These are phyloP conservation scores for Lemur catta DNA, from an alignment of 2,797 vertebrate genomes.

Conservation along the genomic window DNA sequence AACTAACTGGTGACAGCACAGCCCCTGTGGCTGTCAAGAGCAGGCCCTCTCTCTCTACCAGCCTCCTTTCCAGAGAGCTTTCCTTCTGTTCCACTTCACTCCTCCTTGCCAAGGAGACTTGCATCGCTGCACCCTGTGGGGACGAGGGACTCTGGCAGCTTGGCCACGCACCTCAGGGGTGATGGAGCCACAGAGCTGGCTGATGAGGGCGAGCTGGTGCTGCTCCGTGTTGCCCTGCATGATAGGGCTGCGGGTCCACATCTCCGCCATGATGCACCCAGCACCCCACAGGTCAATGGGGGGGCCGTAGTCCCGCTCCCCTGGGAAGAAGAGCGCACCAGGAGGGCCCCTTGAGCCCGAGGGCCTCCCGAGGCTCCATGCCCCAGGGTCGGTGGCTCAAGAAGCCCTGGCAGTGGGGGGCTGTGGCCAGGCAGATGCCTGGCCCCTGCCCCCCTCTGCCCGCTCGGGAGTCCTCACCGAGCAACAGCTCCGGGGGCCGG, in stretches of 20 bases:
- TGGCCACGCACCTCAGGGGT: slow-evolving; percentile 90
- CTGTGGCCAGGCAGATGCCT: not conserved
- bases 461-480: slow-evolving; percentile 86
- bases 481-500: slow-evolving; percentile 94
- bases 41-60: not conserved
- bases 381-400: slow-evolving; percentile 29
- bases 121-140: not conserved
- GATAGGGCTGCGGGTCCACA: slow-evolving; percentile 99
- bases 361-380: not conserved
- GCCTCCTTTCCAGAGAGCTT: not conserved
- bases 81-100: not conserved
- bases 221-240: slow-evolving; percentile 99
- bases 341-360: slow-evolving; percentile 44
- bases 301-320: slow-evolving; percentile 97
- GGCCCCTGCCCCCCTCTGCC: slow-evolving; percentile 38
- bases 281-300: slow-evolving; percentile 98
- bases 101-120: not conserved
- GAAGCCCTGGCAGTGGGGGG: slow-evolving; percentile 28
- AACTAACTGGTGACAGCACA: rapidly evolving
- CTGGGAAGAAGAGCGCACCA: slow-evolving; percentile 79
- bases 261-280: slow-evolving; percentile 99
- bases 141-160: not conserved
- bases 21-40: rapidly evolving
- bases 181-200: slow-evolving; percentile 98
- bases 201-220: slow-evolving; percentile 98